Percentiles rank a stretch among this genome's conserved stretches.
Conservation (phyloP, 2,888 invertebrate genomes). For the Zygaena filipendulae region DNA sequence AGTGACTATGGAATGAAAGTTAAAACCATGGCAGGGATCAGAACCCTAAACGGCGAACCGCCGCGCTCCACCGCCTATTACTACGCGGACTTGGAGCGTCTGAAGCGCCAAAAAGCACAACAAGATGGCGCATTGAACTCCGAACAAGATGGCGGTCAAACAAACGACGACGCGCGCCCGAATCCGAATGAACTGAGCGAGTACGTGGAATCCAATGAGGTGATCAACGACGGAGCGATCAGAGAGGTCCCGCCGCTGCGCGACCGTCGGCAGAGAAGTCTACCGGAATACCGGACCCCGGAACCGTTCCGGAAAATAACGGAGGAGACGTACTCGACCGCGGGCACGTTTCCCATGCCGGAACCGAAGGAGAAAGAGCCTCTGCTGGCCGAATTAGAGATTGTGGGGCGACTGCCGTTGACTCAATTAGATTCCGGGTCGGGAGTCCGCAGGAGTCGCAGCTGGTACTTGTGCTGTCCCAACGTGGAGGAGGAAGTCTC, state of each 20-base stretch:
- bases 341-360: conserved; percentile 60
- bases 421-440: conserved; percentile 39
- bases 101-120: conserved; percentile 43
- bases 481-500: conserved; percentile 52
- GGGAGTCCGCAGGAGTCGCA: conserved; percentile 64
- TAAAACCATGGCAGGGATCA: conserved; percentile 30
- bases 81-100: conserved; percentile 68
- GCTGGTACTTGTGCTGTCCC: conserved; percentile 71
- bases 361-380: conserved; percentile 57
- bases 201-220: conserved; percentile 41
- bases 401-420: conserved; percentile 45
- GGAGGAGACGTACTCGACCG: conserved; percentile 57
- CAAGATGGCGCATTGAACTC: conserved; percentile 9
- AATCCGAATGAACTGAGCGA: conserved; percentile 61
- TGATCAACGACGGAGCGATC: conserved; percentile 39
- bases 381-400: conserved; percentile 46
- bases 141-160: conserved; percentile 12
- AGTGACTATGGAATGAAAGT: conserved; percentile 22
- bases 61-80: conserved; percentile 70
- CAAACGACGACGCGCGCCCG: conserved; percentile 22
- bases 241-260: conserved; percentile 43
- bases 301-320: conserved; percentile 29
- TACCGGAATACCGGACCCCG: conserved; percentile 41
- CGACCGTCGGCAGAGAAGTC: conserved; percentile 37
- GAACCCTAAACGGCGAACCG: conserved; percentile 59